phyloP scores from a whole-genome alignment of 2,888 invertebrate species.

The Cistogaster globosa region DNA sequence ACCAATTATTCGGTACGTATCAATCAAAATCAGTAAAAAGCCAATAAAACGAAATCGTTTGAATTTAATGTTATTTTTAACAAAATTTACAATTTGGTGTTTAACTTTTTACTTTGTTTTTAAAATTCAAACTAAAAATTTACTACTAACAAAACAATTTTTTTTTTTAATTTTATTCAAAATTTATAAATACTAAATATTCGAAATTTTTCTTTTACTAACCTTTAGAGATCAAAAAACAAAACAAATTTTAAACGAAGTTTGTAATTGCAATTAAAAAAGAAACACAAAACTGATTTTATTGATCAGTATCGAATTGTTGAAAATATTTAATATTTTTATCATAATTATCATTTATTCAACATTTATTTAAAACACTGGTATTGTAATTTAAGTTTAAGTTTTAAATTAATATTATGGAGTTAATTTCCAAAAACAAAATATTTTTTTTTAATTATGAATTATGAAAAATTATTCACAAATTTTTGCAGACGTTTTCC shows the following conservation, averaged over 20 bases:
- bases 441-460: no score
- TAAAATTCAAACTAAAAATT: constrained; percentile 31
- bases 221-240: not conserved
- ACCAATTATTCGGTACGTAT: constrained; percentile 84
- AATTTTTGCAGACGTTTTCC: no score
- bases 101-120: constrained; percentile 39
- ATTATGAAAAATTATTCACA: no score
- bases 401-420: not conserved
- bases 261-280: constrained; percentile 27
- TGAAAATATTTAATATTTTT: constrained; percentile 21
- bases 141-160: constrained; percentile 22
- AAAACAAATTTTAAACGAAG: constrained; percentile 30
- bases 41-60: constrained; percentile 60
- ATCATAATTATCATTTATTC: constrained; percentile 50
- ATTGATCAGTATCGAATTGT: constrained; percentile 84
- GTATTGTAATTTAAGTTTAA: no score
- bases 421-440: not conserved
- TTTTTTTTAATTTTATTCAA: constrained; percentile 20
- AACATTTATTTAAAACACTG: no score
- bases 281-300: constrained; percentile 80
- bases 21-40: constrained; percentile 83
- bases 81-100: constrained; percentile 28
- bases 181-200: constrained; percentile 27
- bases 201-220: constrained; percentile 56
- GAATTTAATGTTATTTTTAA: constrained; percentile 39